Conservation (phyloP, 53 echinoderm and acorn worm species). For the Crossaster papposus region DNA sequence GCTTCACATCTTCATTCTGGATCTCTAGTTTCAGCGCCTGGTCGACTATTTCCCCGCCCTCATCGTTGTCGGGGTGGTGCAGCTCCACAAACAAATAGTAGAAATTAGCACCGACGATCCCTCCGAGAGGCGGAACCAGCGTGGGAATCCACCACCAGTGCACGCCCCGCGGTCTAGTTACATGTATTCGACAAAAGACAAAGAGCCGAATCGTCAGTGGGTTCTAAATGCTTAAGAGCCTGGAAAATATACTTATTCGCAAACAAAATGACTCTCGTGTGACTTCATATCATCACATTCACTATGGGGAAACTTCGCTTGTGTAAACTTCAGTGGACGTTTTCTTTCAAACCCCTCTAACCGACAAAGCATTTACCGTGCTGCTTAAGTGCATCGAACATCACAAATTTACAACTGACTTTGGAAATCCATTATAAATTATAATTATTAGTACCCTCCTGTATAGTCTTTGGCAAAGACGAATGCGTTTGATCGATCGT, state of each 20-base stretch:
- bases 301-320: not conserved
- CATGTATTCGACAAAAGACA: too few relatives aligned
- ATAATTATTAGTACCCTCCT: too few relatives aligned
- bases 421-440: too few relatives aligned
- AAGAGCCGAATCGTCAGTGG: not conserved
- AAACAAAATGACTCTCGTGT: not conserved
- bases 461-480: too few relatives aligned
- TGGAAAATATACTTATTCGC: too few relatives aligned
- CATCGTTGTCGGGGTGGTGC: constrained; percentile 63
- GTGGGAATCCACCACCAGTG: constrained; percentile 97
- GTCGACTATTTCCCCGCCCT: not conserved
- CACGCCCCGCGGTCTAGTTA: constrained; percentile 59
- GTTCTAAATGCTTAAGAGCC: not conserved
- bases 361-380: too few relatives aligned
- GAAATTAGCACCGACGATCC: constrained; percentile 71
- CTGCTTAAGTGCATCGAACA: too few relatives aligned
- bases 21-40: not conserved
- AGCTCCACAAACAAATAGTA: constrained; percentile 77
- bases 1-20: constrained; percentile 7
- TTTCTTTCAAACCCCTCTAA: too few relatives aligned
- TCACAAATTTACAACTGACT: too few relatives aligned
- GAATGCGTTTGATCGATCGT: too few relatives aligned
- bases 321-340: too few relatives aligned
- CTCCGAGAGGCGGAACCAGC: constrained; percentile 77
- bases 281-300: not conserved